Evolutionary conservation across 1,140 invertebrate genomes (phyloP).

Genomic region (Dryas iulia): DNA sequence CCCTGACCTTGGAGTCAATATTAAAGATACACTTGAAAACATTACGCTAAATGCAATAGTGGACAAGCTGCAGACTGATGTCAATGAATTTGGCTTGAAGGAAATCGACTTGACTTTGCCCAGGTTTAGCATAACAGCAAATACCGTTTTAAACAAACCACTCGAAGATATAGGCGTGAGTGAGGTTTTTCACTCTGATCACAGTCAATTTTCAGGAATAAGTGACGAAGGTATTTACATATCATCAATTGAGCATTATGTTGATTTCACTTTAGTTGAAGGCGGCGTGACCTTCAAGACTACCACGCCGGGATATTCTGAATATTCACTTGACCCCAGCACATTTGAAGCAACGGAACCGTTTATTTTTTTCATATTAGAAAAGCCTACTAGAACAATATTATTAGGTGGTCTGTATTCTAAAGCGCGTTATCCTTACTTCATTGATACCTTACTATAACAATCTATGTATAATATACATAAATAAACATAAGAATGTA

Average conservation of each 20-base stretch:
- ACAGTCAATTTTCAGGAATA: conserved; percentile 84
- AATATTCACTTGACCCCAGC: conserved; percentile 79
- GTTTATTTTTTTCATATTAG: conserved; percentile 82
- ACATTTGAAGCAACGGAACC: conserved; percentile 80
- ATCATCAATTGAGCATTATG: conserved; percentile 84
- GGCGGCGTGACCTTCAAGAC: conserved; percentile 87
- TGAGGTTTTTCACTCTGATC: conserved; percentile 82
- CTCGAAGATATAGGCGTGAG: conserved; percentile 84
- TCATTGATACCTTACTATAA: too few species aligned
- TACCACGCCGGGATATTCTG: conserved; percentile 67
- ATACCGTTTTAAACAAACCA: conserved; percentile 80
- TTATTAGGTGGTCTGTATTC: conserved; percentile 79
- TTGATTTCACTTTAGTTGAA: conserved; percentile 89
- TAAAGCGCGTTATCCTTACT: too few species aligned
- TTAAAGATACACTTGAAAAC: conserved; percentile 36
- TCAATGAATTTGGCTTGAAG: conserved; percentile 61
- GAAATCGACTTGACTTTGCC: conserved; percentile 84
- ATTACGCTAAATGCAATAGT: conserved; percentile 53
- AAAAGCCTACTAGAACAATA: conserved; percentile 80
- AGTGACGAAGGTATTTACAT: conserved; percentile 78
- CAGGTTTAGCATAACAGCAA: conserved; percentile 83
- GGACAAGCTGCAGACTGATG: conserved; percentile 60
- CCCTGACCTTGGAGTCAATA: conserved; percentile 35
- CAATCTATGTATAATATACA: too few species aligned
- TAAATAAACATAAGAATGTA: too few species aligned